These are phyloP conservation scores for Pipistrellus pygmaeus DNA, from an alignment of 2,797 vertebrate species.

Conservation along the genomic window DNA sequence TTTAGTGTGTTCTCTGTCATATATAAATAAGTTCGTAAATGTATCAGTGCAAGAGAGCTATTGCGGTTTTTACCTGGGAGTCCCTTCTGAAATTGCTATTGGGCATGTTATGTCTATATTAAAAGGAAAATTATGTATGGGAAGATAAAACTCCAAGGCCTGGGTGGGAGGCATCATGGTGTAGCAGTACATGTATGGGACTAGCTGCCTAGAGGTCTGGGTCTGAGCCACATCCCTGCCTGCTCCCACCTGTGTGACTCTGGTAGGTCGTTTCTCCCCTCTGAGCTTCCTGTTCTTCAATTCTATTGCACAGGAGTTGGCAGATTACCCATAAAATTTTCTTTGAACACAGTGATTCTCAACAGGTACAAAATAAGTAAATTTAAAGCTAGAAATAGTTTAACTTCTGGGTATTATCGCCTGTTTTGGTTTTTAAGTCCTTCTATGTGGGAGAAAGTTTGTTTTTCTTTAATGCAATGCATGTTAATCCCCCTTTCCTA, in stretches of 20 bases:
- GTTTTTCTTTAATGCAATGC: constrained; percentile 21
- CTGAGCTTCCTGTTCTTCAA: not conserved
- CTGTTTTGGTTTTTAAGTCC: not conserved
- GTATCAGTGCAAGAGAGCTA: not conserved
- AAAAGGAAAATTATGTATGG: not conserved
- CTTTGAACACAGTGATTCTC: not conserved
- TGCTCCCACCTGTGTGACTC: not conserved
- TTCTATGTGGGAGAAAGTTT: not conserved
- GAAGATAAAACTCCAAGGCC: not conserved
- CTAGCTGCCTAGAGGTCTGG: not conserved
- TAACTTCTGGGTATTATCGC: not conserved
- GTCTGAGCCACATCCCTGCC: not conserved
- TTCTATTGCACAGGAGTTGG: not conserved
- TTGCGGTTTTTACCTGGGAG: not conserved
- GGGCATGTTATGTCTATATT: not conserved
- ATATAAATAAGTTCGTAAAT: not conserved
- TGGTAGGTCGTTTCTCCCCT: not conserved
- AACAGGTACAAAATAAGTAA: not conserved
- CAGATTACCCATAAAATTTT: not conserved
- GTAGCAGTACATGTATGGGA: not conserved
- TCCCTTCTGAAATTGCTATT: not conserved
- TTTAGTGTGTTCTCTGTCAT: not conserved
- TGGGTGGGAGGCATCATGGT: not conserved
- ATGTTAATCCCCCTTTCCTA: not conserved
- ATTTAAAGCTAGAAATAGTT: constrained; percentile 50